phyloP scores from a whole-genome alignment of 1,140 invertebrate species.

The Megathymus violae region DNA sequence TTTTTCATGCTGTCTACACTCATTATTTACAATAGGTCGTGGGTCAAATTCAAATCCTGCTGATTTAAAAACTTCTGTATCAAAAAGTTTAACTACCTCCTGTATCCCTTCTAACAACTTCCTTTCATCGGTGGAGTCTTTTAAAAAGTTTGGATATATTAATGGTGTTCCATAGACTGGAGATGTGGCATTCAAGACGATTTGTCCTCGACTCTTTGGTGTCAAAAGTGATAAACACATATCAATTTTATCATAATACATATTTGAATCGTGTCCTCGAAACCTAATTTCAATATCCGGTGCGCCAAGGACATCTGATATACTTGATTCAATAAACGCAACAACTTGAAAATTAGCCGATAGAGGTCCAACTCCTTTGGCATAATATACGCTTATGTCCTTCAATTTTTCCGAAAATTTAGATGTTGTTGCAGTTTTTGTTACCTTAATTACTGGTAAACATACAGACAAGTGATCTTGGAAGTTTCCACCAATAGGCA shows the following conservation, averaged over 20 bases:
- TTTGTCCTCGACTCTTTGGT: slow-evolving; percentile 88
- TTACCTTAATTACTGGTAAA: slow-evolving; percentile 83
- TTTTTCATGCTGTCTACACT: slow-evolving; percentile 84
- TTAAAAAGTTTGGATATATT: slow-evolving; percentile 93
- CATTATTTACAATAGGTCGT: slow-evolving; percentile 73
- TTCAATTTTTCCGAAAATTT: slow-evolving; percentile 80
- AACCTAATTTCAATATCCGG: slow-evolving; percentile 85
- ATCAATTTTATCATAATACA: slow-evolving; percentile 85
- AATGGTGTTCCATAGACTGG: slow-evolving; percentile 88
- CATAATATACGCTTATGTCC: slow-evolving; percentile 82
- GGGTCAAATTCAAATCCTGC: slow-evolving; percentile 76
- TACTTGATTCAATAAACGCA: slow-evolving; percentile 85
- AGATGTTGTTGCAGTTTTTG: slow-evolving; percentile 82
- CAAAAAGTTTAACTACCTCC: slow-evolving; percentile 80
- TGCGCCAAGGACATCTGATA: slow-evolving; percentile 83
- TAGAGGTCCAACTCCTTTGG: slow-evolving; percentile 82
- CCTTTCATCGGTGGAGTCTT: slow-evolving; percentile 88
- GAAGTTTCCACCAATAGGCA: slow-evolving; percentile 90
- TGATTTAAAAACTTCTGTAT: slow-evolving; percentile 81
- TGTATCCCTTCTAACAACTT: slow-evolving; percentile 88
- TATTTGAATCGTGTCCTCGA: slow-evolving; percentile 84
- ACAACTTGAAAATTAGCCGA: slow-evolving; percentile 86
- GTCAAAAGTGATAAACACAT: slow-evolving; percentile 88
- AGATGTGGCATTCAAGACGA: slow-evolving; percentile 88
- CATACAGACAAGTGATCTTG: slow-evolving; percentile 85